These are phyloP conservation scores for Drosophila auraria DNA, from an alignment of 1,140 invertebrate genomes.

Conservation along the genomic window DNA sequence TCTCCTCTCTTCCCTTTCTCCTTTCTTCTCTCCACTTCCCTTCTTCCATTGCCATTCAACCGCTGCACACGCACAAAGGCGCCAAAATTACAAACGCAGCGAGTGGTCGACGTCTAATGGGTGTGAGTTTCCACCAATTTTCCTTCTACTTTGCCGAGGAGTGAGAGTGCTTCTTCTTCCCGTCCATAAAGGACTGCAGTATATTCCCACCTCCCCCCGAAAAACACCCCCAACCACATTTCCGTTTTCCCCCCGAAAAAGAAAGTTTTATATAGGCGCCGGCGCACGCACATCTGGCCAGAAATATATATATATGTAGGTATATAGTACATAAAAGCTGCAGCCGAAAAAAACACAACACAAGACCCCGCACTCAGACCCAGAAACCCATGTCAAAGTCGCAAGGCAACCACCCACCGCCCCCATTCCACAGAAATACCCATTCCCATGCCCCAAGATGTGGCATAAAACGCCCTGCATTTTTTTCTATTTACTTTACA, in stretches of 20 bases:
- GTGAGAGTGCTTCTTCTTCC: slow-evolving; percentile 6
- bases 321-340: slow-evolving; percentile 57
- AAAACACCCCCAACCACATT: slow-evolving; percentile 6
- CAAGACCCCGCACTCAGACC: slow-evolving; percentile 8
- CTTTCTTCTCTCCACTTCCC: not conserved
- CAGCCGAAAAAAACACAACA: slow-evolving; percentile 53
- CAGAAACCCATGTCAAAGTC: slow-evolving; percentile 73
- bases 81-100: slow-evolving; percentile 83
- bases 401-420: slow-evolving; percentile 10
- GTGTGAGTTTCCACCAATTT: slow-evolving; percentile 19
- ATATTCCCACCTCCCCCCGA: slow-evolving; percentile 39
- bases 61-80: slow-evolving; percentile 80
- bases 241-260: slow-evolving; percentile 8
- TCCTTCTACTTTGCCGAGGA: not conserved
- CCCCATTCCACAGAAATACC: slow-evolving; percentile 22
- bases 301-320: slow-evolving; percentile 8
- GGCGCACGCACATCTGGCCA: slow-evolving; percentile 61
- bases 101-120: slow-evolving; percentile 57
- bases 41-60: slow-evolving; percentile 2
- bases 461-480: slow-evolving; percentile 72
- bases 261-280: slow-evolving; percentile 56
- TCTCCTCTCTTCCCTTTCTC: not conserved
- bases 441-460: slow-evolving; percentile 5
- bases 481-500: slow-evolving; percentile 64
- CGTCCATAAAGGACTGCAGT: slow-evolving; percentile 76